Evolutionary conservation across 2,113 vertebrate species (phyloP).

Genomic region (Lampris incognitus): DNA sequence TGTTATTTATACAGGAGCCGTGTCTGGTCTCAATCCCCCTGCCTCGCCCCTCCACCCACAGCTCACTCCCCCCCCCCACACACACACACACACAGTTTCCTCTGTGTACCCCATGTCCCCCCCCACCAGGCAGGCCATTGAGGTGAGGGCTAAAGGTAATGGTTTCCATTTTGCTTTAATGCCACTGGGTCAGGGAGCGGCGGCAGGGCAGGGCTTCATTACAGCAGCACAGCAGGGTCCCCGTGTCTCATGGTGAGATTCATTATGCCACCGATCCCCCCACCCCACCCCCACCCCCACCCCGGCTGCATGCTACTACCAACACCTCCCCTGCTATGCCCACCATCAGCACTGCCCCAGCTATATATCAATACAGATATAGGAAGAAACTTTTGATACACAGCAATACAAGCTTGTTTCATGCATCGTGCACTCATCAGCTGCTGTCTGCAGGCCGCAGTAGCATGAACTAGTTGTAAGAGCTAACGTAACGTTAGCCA

Average conservation of each 20-base stretch:
- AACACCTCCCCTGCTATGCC: too few species aligned
- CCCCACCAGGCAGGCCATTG: slow-evolving; percentile 41
- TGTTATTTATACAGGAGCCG: slow-evolving; percentile 41
- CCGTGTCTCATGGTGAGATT: slow-evolving; percentile 83
- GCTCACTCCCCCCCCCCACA: slow-evolving; percentile 9
- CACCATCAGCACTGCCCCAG: too few species aligned
- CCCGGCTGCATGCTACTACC: too few species aligned
- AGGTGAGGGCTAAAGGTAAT: slow-evolving; percentile 74
- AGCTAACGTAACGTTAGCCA: too few species aligned
- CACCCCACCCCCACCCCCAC: slow-evolving; percentile 4
- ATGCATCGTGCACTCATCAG: too few species aligned
- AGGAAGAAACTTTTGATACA: too few species aligned
- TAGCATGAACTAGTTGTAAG: too few species aligned
- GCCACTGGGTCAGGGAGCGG: slow-evolving; percentile 84
- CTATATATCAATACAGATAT: too few species aligned
- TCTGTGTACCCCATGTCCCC: slow-evolving; percentile 20
- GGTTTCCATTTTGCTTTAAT: slow-evolving; percentile 81
- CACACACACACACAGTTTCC: slow-evolving; percentile 21
- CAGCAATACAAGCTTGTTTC: too few species aligned
- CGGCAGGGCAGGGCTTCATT: slow-evolving; percentile 81
- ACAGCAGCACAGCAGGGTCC: slow-evolving; percentile 82
- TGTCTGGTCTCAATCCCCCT: slow-evolving; percentile 39
- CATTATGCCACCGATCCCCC: slow-evolving; percentile 75
- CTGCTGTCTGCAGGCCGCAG: too few species aligned
- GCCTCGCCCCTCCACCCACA: slow-evolving; percentile 1